These are phyloP conservation scores for Gadopsis bispinosus DNA, from an alignment of 2,797 vertebrate genomes.

Conservation along the genomic window DNA sequence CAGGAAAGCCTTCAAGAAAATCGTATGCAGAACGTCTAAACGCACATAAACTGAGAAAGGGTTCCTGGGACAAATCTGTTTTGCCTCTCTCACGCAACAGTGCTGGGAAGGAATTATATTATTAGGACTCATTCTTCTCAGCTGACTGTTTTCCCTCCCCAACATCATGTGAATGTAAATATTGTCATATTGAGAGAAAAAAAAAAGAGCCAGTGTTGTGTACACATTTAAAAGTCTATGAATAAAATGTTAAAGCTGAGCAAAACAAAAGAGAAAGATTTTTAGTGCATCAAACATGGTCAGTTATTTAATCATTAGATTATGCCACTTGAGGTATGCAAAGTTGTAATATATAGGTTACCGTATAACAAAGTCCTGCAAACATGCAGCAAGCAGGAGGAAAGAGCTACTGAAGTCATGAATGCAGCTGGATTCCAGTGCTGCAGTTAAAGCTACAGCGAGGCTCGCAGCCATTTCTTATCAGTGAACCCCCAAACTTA, in stretches of 20 bases:
- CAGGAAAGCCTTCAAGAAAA: conserved; percentile 88
- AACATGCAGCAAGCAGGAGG: conserved; percentile 14
- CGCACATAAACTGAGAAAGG: conserved; percentile 65
- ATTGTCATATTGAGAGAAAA: conserved; percentile 22
- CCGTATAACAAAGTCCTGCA: conserved; percentile 35
- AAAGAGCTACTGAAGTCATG: conserved; percentile 13
- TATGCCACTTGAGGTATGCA: conserved; percentile 16
- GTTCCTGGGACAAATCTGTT: conserved; percentile 11
- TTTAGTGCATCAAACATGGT: conserved; percentile 8
- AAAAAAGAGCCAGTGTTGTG: conserved; percentile 57
- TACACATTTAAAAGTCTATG: conserved; percentile 63
- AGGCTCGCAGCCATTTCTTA: conserved; percentile 25
- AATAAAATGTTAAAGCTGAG: conserved; percentile 66
- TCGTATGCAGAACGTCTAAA: conserved; percentile 82
- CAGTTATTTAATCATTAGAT: conserved; percentile 5
- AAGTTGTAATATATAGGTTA: conserved; percentile 35
- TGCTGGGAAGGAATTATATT: conserved; percentile 26
- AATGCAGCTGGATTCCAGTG: conserved; percentile 34
- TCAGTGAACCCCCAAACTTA: conserved; percentile 60
- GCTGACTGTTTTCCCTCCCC: conserved; percentile 29
- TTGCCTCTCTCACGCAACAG: conserved; percentile 2
- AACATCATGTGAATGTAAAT: conserved; percentile 62
- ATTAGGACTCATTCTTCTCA: conserved; percentile 28
- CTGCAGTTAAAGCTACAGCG: conserved; percentile 19
- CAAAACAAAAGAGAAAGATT: conserved; percentile 43